These are phyloP conservation scores for Drosophila yakuba DNA, from an alignment of 1,140 invertebrate genomes.

Conservation along the genomic window DNA sequence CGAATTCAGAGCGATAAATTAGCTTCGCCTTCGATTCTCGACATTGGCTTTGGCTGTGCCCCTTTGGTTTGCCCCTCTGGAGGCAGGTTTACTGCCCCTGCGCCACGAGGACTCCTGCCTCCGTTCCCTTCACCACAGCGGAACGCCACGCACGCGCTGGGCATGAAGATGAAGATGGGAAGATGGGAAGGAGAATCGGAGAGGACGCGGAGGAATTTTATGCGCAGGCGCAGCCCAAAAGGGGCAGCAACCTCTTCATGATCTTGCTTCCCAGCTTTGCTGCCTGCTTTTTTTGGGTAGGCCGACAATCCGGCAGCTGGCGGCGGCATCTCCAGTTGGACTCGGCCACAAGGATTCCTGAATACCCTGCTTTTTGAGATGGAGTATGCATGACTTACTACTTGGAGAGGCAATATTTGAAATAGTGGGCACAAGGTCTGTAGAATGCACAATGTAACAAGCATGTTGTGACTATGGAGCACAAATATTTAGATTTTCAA, in stretches of 20 bases:
- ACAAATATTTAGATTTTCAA: too few relatives aligned
- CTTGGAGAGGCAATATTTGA: too few relatives aligned
- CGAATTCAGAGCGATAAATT: slow-evolving; percentile 26
- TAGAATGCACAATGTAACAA: too few relatives aligned
- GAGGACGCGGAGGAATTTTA: slow-evolving; percentile 14
- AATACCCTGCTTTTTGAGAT: neutral
- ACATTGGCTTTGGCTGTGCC: slow-evolving; percentile 1
- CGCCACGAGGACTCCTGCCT: neutral
- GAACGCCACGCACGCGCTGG: slow-evolving; percentile 66
- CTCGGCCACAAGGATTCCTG: neutral
- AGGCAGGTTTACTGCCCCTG: neutral
- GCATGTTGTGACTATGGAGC: too few relatives aligned
- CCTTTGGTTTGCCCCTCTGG: neutral
- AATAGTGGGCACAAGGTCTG: neutral
- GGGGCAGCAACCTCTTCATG: slow-evolving; percentile 54
- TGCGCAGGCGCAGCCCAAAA: slow-evolving; percentile 60
- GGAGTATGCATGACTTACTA: too few relatives aligned
- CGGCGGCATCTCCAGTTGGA: neutral
- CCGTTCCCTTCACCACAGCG: slow-evolving; percentile 18
- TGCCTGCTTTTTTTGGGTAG: slow-evolving; percentile 33
- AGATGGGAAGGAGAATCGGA: too few relatives aligned
- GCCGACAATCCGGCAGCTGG: slow-evolving; percentile 31
- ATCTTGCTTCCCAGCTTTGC: neutral
- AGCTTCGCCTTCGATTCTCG: slow-evolving; percentile 12
- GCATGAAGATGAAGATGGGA: neutral